Evolutionary conservation across 2,797 vertebrate species (phyloP).

Genomic region (Semotilus atromaculatus): DNA sequence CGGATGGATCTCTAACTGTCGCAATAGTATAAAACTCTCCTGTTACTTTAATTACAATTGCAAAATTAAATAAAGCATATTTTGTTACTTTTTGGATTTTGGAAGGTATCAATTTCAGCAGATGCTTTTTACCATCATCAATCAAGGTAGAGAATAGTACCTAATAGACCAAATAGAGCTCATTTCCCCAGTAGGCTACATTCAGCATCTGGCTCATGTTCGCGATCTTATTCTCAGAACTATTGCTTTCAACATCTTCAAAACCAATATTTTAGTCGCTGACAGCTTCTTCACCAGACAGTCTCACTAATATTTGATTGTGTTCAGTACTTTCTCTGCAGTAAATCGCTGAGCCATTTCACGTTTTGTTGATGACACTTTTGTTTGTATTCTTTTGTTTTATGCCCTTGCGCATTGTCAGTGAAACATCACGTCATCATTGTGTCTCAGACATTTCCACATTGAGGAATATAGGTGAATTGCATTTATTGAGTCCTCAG

Average conservation of each 20-base stretch:
- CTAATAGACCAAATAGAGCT: too few relatives aligned
- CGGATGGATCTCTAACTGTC: not conserved
- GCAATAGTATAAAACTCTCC: not conserved
- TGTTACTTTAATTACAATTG: not conserved
- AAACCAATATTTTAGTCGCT: not conserved
- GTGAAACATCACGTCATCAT: not conserved
- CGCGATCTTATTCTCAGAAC: not conserved
- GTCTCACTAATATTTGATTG: too few relatives aligned
- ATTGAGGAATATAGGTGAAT: not conserved
- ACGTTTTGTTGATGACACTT: not conserved
- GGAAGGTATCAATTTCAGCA: not conserved
- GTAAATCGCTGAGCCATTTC: not conserved
- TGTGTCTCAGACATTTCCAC: not conserved
- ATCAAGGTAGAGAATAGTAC: too few relatives aligned
- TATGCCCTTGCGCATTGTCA: not conserved
- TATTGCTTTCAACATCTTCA: not conserved
- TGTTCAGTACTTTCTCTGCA: not conserved
- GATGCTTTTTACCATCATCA: not conserved
- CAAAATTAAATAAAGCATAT: not conserved
- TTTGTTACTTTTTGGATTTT: not conserved
- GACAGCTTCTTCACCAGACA: not conserved
- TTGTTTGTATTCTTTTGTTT: not conserved
- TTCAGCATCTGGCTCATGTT: not conserved
- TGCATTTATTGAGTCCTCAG: not conserved
- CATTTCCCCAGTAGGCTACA: not conserved